These are phyloP conservation scores for Eupithecia abbreviata DNA, from an alignment of 2,888 invertebrate species.

Conservation along the genomic window DNA sequence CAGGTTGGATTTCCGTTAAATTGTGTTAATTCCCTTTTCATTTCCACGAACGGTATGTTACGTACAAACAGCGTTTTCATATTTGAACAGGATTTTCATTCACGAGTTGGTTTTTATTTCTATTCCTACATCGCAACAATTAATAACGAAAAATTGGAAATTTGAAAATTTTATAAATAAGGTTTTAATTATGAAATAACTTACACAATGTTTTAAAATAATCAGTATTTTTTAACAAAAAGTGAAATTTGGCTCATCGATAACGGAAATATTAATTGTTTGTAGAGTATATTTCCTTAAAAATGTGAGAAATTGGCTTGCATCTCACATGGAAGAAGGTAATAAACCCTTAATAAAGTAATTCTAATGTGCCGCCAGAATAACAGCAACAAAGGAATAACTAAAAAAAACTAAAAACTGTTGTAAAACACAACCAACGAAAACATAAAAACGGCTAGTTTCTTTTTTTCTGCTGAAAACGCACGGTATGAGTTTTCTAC, in stretches of 20 bases:
- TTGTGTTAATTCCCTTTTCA: not conserved
- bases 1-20: not conserved
- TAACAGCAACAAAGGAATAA: not conserved
- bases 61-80: not conserved
- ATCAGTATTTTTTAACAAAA: not conserved
- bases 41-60: not conserved
- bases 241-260: too few relatives aligned
- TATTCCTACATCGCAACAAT: not conserved
- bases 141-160: not conserved
- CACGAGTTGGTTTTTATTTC: not conserved
- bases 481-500: too few relatives aligned
- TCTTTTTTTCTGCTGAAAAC: too few relatives aligned
- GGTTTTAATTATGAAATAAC: too few relatives aligned
- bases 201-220: too few relatives aligned
- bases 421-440: not conserved
- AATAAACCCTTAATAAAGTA: not conserved
- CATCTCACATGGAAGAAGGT: too few relatives aligned
- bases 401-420: not conserved
- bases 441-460: conserved; percentile 1
- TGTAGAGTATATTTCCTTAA: too few relatives aligned
- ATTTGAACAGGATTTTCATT: not conserved
- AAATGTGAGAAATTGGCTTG: not conserved
- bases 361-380: not conserved
- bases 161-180: not conserved
- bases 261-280: too few relatives aligned